Conservation (phyloP, 2,113 vertebrate genomes). For the Chaetops frenatus region DNA sequence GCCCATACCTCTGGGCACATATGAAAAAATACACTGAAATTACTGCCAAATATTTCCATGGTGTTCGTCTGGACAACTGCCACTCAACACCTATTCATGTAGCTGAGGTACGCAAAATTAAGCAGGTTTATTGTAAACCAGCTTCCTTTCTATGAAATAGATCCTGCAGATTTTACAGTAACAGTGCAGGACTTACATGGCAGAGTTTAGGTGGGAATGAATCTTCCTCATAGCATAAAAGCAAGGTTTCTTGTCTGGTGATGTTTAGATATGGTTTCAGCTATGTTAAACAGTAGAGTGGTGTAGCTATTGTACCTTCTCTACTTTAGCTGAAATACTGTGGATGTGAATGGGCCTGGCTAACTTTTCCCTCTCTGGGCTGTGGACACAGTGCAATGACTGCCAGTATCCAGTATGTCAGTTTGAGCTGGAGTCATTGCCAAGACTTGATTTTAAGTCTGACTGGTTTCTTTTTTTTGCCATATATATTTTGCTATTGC, state of each 20-base stretch:
- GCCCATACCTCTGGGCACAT: constrained; percentile 92
- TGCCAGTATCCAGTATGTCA: not conserved
- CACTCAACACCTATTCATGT: constrained; percentile 94
- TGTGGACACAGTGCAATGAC: not conserved
- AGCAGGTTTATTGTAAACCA: not conserved
- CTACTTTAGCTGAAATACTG: not conserved
- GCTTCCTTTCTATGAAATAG: not conserved
- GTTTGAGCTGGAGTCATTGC: not conserved
- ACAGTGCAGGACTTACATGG: accelerated
- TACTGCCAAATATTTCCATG: constrained; percentile 87
- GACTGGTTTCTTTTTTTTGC: not conserved
- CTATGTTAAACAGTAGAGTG: not conserved
- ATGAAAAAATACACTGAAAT: constrained; percentile 96
- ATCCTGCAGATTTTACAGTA: not conserved
- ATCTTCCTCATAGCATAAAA: not conserved
- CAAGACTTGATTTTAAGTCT: not conserved
- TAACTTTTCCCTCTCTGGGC: not conserved
- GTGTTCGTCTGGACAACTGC: constrained; percentile 93
- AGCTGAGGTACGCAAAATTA: constrained; percentile 83
- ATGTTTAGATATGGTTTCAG: not conserved
- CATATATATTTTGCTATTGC: not conserved
- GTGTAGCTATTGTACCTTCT: not conserved
- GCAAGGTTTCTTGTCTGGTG: not conserved
- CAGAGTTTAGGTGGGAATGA: not conserved
- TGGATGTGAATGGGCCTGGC: not conserved